phyloP scores from a whole-genome alignment of 2,113 vertebrate species.

The Gavialis gangeticus region DNA sequence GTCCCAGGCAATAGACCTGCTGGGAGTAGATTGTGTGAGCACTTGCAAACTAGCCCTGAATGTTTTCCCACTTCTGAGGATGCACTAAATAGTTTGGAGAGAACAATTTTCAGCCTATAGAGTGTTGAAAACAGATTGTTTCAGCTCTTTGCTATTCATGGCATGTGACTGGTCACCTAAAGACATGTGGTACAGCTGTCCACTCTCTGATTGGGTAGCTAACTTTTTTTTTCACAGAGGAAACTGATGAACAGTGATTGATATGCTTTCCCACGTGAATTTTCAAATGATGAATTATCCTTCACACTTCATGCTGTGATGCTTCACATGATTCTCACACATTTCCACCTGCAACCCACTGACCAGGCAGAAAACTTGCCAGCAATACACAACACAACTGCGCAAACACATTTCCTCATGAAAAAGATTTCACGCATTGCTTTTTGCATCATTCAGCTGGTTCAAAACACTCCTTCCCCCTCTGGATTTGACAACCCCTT shows the following conservation, averaged over 20 bases:
- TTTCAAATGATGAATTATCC: neutral
- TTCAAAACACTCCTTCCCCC: neutral
- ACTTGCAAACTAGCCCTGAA: neutral
- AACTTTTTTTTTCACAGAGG: neutral
- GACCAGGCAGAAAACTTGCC: accelerated
- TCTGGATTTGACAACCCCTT: neutral
- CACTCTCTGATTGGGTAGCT: neutral
- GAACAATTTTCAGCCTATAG: neutral
- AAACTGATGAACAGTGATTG: neutral
- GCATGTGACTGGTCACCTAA: neutral
- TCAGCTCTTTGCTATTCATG: neutral
- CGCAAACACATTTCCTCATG: neutral
- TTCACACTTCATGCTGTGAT: neutral
- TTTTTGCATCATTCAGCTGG: neutral
- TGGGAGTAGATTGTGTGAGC: neutral
- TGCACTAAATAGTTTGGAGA: neutral
- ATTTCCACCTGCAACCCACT: neutral
- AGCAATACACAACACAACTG: neutral
- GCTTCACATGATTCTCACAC: neutral
- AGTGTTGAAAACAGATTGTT: neutral
- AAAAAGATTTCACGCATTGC: neutral
- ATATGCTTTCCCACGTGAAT: neutral
- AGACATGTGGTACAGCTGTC: neutral
- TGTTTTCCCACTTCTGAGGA: neutral
- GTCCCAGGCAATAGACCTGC: neutral